phyloP scores from a whole-genome alignment of 2,113 vertebrate species.

The Dicaeum eximium region DNA sequence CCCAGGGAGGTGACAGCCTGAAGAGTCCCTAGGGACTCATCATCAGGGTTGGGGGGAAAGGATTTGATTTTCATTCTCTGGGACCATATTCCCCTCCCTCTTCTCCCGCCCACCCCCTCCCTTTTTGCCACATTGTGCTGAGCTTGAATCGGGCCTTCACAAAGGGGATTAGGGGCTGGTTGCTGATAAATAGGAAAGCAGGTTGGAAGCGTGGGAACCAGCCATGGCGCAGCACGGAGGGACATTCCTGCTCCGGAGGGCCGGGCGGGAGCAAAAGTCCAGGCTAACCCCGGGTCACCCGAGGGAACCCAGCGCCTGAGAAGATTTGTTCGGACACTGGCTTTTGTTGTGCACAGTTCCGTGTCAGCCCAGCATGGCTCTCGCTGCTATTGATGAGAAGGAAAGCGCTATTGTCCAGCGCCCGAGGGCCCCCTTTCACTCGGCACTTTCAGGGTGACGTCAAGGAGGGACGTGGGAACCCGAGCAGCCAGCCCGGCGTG shows the following conservation, averaged over 20 bases:
- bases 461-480: conserved; percentile 1
- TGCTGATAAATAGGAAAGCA: conserved; percentile 57
- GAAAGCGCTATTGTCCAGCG: background rate
- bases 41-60: background rate
- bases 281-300: conserved; percentile 36
- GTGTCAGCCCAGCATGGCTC: conserved; percentile 60
- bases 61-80: background rate
- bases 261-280: conserved; percentile 41
- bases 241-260: conserved; percentile 57
- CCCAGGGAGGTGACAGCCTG: background rate
- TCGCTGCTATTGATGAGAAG: background rate
- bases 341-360: conserved; percentile 64
- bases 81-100: background rate
- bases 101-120: background rate
- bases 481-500: fast-evolving
- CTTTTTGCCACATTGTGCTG: conserved; percentile 52
- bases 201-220: conserved; percentile 65
- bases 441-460: background rate
- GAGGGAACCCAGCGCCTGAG: conserved; percentile 19
- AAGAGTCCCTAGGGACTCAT: background rate
- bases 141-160: conserved; percentile 58
- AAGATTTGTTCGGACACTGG: conserved; percentile 64
- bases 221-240: conserved; percentile 3
- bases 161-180: conserved; percentile 57
- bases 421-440: background rate